phyloP scores from a whole-genome alignment of 2,888 invertebrate genomes.

The Idaea biselata region DNA sequence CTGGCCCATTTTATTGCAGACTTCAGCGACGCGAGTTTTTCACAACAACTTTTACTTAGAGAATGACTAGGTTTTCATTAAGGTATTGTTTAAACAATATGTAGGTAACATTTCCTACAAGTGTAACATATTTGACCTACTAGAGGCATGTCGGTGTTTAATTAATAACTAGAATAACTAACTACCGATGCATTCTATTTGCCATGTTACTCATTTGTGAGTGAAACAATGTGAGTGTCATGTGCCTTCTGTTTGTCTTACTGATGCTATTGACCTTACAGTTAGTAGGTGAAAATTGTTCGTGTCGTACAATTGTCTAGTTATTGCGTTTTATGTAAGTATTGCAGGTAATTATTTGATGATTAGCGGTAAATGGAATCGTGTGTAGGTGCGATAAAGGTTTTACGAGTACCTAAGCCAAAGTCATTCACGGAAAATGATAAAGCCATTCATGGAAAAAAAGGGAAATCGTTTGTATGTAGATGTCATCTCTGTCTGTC shows the following conservation, averaged over 20 bases:
- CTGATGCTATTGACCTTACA: not conserved
- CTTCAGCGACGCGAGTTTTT: no score
- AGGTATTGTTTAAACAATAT: not conserved
- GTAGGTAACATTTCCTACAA: slow-evolving; percentile 1
- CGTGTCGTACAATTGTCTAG: not conserved
- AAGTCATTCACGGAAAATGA: no score
- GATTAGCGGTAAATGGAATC: no score
- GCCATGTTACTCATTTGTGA: not conserved
- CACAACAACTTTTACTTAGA: no score
- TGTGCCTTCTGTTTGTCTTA: not conserved
- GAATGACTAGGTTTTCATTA: not conserved
- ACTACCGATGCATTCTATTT: not conserved
- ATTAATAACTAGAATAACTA: not conserved
- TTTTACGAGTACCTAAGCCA: no score
- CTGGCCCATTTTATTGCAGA: no score
- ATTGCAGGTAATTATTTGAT: no score
- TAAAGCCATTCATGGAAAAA: no score
- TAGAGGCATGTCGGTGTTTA: not conserved
- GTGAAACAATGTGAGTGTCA: not conserved
- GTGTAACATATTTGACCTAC: slow-evolving; percentile 1
- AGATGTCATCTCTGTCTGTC: no score
- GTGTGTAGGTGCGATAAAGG: no score
- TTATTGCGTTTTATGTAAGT: no score
- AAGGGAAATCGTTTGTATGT: no score
- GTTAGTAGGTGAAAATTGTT: not conserved